A percentile compares a stretch with the other conserved stretches of the same genome.
These are phyloP conservation scores for Drosophila triauraria DNA, from an alignment of 1,140 invertebrate genomes.

Conservation along the genomic window DNA sequence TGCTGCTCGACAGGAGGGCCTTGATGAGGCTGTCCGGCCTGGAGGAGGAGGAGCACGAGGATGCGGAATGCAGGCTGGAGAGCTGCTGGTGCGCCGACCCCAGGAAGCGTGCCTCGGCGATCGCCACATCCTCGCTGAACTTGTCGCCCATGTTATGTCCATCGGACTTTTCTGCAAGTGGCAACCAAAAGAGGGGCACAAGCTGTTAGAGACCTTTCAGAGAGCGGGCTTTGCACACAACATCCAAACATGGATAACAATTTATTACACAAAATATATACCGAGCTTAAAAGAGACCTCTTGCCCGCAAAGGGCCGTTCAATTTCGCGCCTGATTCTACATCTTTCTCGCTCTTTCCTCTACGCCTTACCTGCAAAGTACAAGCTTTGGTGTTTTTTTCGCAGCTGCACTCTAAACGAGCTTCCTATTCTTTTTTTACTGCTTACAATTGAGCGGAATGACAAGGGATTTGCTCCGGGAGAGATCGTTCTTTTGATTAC, in stretches of 20 bases:
- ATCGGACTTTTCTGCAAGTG: constrained; percentile 42
- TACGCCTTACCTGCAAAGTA: too few relatives aligned
- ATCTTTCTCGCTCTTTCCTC: too few relatives aligned
- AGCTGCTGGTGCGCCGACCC: not conserved
- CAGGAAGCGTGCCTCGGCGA: constrained; percentile 20
- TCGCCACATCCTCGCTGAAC: constrained; percentile 57
- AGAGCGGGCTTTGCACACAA: not conserved
- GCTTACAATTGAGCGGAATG: too few relatives aligned
- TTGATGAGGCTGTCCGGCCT: constrained; percentile 63
- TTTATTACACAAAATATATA: too few relatives aligned
- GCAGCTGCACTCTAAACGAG: too few relatives aligned
- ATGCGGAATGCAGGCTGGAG: not conserved
- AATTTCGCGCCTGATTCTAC: too few relatives aligned
- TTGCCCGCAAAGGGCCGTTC: too few relatives aligned
- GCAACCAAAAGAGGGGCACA: not conserved
- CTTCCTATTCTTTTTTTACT: too few relatives aligned
- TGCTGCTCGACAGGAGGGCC: constrained; percentile 57
- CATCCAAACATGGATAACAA: not conserved
- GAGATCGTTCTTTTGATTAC: too few relatives aligned
- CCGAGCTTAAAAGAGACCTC: too few relatives aligned
- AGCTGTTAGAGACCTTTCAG: not conserved
- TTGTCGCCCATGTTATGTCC: constrained; percentile 52
- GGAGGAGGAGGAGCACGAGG: not conserved
- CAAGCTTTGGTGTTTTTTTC: too few relatives aligned
- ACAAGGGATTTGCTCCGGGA: too few relatives aligned